Evolutionary conservation across 2,888 invertebrate species (phyloP).

Genomic region (Caenorhabditis angaria): DNA sequence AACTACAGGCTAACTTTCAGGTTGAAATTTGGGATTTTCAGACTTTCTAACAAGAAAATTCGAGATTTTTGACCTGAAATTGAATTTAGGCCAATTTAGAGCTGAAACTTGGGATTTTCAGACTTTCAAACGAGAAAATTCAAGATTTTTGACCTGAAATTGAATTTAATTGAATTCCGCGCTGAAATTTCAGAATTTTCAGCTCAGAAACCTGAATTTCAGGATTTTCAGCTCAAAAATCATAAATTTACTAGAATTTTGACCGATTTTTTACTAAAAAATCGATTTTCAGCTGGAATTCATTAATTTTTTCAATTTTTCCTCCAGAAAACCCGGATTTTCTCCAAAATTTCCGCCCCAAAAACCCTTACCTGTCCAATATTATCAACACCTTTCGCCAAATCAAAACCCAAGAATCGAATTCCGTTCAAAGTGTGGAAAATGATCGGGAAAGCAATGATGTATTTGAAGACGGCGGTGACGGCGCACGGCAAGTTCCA

Average conservation of each 20-base stretch:
- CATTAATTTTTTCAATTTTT: no score
- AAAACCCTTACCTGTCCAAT: slow-evolving; percentile 44
- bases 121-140: no score
- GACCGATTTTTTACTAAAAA: background rate
- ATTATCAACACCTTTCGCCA: slow-evolving; percentile 65
- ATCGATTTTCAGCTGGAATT: no score
- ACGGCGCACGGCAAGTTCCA: slow-evolving; percentile 65
- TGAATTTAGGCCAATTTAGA: background rate
- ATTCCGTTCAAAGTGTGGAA: slow-evolving; percentile 72
- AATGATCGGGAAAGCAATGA: slow-evolving; percentile 70
- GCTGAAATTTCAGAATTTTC: background rate
- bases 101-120: background rate
- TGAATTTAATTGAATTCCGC: no score
- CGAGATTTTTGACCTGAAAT: no score
- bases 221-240: background rate
- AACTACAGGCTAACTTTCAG: no score
- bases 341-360: no score
- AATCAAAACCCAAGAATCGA: slow-evolving; percentile 70
- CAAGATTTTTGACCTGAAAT: no score
- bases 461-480: slow-evolving; percentile 69
- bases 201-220: background rate
- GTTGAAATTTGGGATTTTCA: no score
- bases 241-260: background rate
- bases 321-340: no score
- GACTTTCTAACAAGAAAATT: no score